A percentile compares a stretch with the other conserved stretches of the same genome.
These are phyloP conservation scores for Meleagris gallopavo DNA, from an alignment of 2,113 vertebrate genomes.

Conservation along the genomic window DNA sequence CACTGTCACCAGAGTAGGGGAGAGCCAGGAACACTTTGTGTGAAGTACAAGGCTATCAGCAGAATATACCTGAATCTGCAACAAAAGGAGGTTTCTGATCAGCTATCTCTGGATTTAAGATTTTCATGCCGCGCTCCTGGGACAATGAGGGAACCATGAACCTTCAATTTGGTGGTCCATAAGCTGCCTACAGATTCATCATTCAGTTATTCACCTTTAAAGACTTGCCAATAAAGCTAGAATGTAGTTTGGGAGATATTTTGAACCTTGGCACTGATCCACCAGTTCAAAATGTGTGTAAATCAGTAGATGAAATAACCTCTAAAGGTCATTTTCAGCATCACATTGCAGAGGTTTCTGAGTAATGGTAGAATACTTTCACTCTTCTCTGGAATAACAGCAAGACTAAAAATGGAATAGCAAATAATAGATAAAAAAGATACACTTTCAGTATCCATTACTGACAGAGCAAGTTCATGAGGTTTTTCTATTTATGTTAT, in stretches of 20 bases:
- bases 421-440: conserved; percentile 61
- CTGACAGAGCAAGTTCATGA: conserved; percentile 35
- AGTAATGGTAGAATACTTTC: background rate
- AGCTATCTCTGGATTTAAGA: background rate
- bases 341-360: background rate
- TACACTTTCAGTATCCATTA: background rate
- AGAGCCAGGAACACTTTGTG: background rate
- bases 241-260: background rate
- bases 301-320: background rate
- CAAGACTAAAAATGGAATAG: conserved; percentile 63
- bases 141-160: background rate
- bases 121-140: background rate
- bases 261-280: background rate
- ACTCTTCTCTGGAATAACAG: background rate
- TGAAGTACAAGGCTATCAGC: background rate
- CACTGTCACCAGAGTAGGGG: background rate
- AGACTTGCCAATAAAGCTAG: background rate
- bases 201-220: background rate
- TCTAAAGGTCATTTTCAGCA: background rate
- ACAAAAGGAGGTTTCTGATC: background rate
- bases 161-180: background rate
- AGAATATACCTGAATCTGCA: background rate
- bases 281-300: background rate
- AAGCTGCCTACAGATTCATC: background rate
- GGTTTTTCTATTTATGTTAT: conserved; percentile 52